Evolutionary conservation across 2,113 vertebrate species (phyloP).

Genomic region (Hemiscyllium ocellatum): DNA sequence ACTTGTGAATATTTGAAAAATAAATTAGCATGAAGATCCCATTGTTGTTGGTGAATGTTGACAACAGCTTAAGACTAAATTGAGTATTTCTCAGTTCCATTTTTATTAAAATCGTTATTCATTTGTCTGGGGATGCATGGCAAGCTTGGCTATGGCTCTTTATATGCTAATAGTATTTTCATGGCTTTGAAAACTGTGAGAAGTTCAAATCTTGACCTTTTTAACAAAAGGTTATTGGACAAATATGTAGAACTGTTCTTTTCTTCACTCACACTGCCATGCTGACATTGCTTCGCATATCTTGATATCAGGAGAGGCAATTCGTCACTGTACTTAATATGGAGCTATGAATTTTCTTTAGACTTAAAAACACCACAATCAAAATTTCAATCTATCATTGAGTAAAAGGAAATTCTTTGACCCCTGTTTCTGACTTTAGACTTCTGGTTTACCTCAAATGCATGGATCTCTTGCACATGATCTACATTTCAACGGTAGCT

Average conservation of each 20-base stretch:
- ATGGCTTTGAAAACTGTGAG: background rate
- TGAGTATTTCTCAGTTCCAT: background rate
- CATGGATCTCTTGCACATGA: background rate
- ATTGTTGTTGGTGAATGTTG: conserved; percentile 21
- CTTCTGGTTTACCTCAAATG: background rate
- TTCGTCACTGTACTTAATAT: background rate
- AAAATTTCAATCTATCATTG: background rate
- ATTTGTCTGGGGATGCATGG: background rate
- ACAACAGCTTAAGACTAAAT: background rate
- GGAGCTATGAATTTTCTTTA: background rate
- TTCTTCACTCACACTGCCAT: background rate
- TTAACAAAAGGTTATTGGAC: background rate
- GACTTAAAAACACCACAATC: background rate
- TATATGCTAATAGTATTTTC: background rate
- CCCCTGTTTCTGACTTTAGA: background rate
- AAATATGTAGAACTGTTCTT: background rate
- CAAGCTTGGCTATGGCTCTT: background rate
- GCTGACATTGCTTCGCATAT: background rate
- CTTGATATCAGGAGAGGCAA: background rate
- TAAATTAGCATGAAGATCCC: conserved; percentile 30
- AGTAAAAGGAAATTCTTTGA: background rate
- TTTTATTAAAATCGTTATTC: conserved; percentile 20
- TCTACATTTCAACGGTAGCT: background rate
- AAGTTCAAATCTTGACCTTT: conserved; percentile 5
- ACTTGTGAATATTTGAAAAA: conserved; percentile 33